Evolutionary conservation across 2,888 invertebrate genomes (phyloP), one percentile per base, ranked within the genome.

Genomic region (Bombylius discolor): DNA sequence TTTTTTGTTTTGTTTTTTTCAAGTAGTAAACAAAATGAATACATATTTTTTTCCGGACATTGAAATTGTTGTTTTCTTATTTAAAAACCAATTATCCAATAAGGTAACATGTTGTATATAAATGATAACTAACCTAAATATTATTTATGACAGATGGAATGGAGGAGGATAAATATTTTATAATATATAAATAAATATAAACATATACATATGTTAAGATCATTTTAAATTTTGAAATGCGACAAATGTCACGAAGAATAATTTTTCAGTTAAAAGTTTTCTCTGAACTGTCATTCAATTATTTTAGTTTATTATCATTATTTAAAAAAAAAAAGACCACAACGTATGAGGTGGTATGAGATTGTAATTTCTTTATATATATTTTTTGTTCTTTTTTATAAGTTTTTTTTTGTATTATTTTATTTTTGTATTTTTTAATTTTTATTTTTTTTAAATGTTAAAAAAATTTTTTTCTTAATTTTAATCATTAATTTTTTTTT

Each of bases 271-370:
- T 42, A 11, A 42, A 54, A 54, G 45, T 39, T 54, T 54, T 54
- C 54, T 54, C 49, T 54, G 54, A 54, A 54, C 54, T 49, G 54
- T 54, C 54, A 54, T 54, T 45, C 34, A 45, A 49, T 34, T 54
- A 54, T 54, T 54, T 49, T 23, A 44, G 49, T 36, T 54, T 54
- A 49, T 54, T 54, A 54, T 34, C 49, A 46, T 34, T 49, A 42
- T 42, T 42, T 39, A n/a, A 23, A 23, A 23, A 23, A 23, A 23
- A 23, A 23, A 23, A 11, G 39, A 42, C 6, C 39, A 42, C 39
- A 42, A 11, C 8, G 39, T 42, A 42, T 11, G 39, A 42, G 12
- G 5, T 7, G 34, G 34, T 8, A 36, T 36, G 34, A 7, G 9
- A 8, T 36, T 36, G 36, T 36, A 8, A 8, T 36, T 9, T 36